Evolutionary conservation across 35 echinoderm and acorn worm species (phyloP).

Genomic region (Apostichopus californicus): DNA sequence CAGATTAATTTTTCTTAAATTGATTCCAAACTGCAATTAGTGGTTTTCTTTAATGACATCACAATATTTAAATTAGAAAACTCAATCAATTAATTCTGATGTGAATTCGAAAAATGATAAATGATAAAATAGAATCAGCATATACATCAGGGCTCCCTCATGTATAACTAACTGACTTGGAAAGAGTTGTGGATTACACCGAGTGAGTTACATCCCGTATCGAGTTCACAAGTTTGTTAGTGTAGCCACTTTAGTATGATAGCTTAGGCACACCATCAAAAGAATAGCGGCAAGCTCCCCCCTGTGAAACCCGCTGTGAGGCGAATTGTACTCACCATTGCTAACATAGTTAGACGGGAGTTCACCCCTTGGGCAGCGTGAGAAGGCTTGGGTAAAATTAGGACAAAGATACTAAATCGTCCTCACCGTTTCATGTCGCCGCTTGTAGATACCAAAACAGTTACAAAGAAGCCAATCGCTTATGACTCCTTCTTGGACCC

Average conservation of each 20-base stretch:
- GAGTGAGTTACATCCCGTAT: conserved; percentile 34
- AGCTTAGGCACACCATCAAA: conserved; percentile 38
- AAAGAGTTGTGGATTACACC: background rate
- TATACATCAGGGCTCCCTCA: background rate
- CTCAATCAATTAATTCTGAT: background rate
- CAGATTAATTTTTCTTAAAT: too few species aligned
- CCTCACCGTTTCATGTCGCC: conserved; percentile 49
- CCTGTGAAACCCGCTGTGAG: conserved; percentile 37
- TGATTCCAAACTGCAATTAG: background rate
- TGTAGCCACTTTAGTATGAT: conserved; percentile 49
- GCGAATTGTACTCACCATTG: conserved; percentile 51
- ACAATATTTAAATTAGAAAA: background rate
- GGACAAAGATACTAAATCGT: conserved; percentile 33
- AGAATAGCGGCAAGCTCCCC: conserved; percentile 31
- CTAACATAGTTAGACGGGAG: conserved; percentile 56
- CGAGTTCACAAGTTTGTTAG: conserved; percentile 57
- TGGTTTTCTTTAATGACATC: background rate
- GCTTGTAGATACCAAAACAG: conserved; percentile 50
- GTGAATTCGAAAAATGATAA: background rate
- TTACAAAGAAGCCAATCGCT: conserved; percentile 17
- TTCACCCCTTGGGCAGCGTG: conserved; percentile 58
- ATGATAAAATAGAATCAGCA: background rate
- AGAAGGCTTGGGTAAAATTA: conserved; percentile 56
- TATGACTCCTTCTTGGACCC: conserved; percentile 35
- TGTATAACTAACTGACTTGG: background rate